These are phyloP conservation scores for Promerops cafer DNA, from an alignment of 2,113 vertebrate genomes.

Conservation along the genomic window DNA sequence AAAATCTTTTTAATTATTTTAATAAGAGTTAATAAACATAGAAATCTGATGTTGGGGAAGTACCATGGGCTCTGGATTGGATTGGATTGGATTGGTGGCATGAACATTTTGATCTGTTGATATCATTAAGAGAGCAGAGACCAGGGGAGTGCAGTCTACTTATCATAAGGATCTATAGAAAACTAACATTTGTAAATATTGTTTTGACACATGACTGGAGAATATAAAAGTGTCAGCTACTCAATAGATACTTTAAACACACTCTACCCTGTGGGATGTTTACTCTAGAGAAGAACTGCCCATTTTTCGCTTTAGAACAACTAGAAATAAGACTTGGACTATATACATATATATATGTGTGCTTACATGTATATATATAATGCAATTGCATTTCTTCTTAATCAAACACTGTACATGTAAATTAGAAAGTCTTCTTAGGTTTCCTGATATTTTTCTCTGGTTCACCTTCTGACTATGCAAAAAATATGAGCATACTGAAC, in stretches of 20 bases:
- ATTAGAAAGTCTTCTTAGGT: not conserved
- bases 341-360: not conserved
- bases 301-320: not conserved
- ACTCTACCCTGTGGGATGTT: fast-evolving
- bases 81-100: not conserved
- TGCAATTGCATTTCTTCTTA: not conserved
- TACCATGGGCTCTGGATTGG: not conserved
- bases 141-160: not conserved
- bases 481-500: not conserved
- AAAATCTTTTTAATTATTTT: not conserved
- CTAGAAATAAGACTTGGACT: not conserved
- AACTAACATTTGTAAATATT: not conserved
- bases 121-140: not conserved
- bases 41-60: not conserved
- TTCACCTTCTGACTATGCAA: not conserved
- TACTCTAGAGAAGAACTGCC: not conserved
- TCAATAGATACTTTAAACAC: not conserved
- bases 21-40: not conserved
- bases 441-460: not conserved
- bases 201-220: not conserved
- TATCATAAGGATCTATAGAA: not conserved
- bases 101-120: not conserved
- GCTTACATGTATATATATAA: not conserved
- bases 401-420: not conserved
- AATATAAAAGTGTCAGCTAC: not conserved